Evolutionary conservation across 2,797 vertebrate genomes (phyloP).

Genomic region (Paguma larvata): DNA sequence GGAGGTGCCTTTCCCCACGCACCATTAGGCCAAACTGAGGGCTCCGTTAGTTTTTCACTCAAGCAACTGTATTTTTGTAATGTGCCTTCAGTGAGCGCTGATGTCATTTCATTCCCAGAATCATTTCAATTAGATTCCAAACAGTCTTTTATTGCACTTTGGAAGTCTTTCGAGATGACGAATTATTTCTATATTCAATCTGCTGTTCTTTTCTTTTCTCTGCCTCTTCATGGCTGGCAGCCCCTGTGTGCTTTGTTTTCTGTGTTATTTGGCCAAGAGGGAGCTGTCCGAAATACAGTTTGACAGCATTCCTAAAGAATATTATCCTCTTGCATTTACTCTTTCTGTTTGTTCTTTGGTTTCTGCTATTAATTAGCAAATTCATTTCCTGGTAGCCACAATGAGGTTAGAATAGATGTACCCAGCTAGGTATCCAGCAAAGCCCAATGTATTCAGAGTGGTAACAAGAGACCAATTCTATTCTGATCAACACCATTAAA

Average conservation of each 20-base stretch:
- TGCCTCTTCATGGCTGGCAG: slow-evolving; percentile 42
- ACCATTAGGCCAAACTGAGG: slow-evolving; percentile 51
- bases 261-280: slow-evolving; percentile 25
- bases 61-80: slow-evolving; percentile 62
- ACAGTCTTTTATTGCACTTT: slow-evolving; percentile 44
- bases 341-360: slow-evolving; percentile 53
- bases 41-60: slow-evolving; percentile 47
- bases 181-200: slow-evolving; percentile 49
- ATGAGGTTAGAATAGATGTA: slow-evolving; percentile 73
- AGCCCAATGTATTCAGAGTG: slow-evolving; percentile 43
- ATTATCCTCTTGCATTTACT: slow-evolving; percentile 34
- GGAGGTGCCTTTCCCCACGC: background rate
- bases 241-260: background rate
- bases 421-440: slow-evolving; percentile 40
- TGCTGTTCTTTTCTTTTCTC: slow-evolving; percentile 31
- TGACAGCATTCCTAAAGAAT: slow-evolving; percentile 42
- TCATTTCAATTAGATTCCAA: slow-evolving; percentile 66
- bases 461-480: slow-evolving; percentile 78
- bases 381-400: slow-evolving; percentile 66
- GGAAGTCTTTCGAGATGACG: slow-evolving; percentile 63
- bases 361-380: slow-evolving; percentile 76
- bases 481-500: slow-evolving; percentile 78
- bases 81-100: slow-evolving; percentile 41
- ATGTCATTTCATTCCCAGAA: slow-evolving; percentile 61
- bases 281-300: slow-evolving; percentile 44